Conservation (phyloP, 2,113 vertebrate species). For the Azemiops feae region DNA sequence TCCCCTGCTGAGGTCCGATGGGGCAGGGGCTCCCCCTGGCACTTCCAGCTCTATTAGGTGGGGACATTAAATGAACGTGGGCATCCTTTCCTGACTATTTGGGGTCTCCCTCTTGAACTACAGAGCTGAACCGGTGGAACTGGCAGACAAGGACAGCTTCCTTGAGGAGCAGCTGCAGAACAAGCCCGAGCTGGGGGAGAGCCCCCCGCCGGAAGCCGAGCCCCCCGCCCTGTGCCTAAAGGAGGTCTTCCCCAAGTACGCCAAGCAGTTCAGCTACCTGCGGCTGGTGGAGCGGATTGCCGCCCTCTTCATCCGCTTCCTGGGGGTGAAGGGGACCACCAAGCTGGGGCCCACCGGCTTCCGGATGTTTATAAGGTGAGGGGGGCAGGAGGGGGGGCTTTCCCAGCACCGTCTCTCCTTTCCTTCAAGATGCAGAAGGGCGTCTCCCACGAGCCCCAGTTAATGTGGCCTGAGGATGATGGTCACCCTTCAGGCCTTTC, state of each 20-base stretch:
- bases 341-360: slow-evolving; percentile 91
- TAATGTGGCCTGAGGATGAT: too few species aligned
- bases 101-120: neutral
- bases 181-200: accelerated
- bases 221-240: slow-evolving; percentile 89
- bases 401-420: too few species aligned
- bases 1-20: neutral
- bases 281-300: slow-evolving; percentile 86
- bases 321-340: slow-evolving; percentile 90
- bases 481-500: too few species aligned
- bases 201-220: neutral
- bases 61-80: neutral
- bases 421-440: too few species aligned
- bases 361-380: slow-evolving; percentile 91
- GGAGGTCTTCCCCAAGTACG: slow-evolving; percentile 95
- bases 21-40: neutral
- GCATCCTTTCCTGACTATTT: neutral
- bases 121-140: slow-evolving; percentile 63
- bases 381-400: neutral
- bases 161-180: slow-evolving; percentile 15
- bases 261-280: slow-evolving; percentile 88
- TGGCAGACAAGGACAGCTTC: slow-evolving; percentile 40
- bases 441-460: too few species aligned
- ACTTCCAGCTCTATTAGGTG: neutral
- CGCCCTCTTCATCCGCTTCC: slow-evolving; percentile 88